These are phyloP conservation scores for Pelecanus crispus DNA, from an alignment of 2,113 vertebrate genomes.

Conservation along the genomic window DNA sequence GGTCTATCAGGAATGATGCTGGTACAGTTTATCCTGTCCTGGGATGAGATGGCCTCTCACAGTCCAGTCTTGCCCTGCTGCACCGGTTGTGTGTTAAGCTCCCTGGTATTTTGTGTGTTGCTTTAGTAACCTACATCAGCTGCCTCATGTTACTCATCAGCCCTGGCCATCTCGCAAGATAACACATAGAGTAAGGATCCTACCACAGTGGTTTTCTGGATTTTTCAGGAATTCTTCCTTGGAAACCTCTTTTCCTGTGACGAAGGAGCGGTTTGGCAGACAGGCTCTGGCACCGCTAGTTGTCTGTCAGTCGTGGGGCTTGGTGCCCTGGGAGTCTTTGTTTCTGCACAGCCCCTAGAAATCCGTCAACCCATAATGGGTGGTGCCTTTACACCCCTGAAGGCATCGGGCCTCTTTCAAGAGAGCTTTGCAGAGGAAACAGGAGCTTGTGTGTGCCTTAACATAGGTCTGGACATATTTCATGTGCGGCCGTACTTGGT, in stretches of 20 bases:
- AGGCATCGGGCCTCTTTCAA: background rate
- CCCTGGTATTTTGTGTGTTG: background rate
- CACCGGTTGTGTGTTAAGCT: background rate
- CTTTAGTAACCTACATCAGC: background rate
- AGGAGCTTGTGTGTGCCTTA: background rate
- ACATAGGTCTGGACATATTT: background rate
- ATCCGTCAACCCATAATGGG: background rate
- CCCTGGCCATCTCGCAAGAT: background rate
- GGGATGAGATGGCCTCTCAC: background rate
- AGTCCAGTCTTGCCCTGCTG: rapidly evolving
- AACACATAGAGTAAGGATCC: background rate
- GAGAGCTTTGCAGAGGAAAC: background rate
- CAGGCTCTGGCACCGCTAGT: background rate
- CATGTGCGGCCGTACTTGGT: rapidly evolving
- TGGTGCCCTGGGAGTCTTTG: background rate
- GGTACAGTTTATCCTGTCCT: background rate
- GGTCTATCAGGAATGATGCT: background rate
- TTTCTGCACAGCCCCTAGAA: background rate
- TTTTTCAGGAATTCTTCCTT: background rate
- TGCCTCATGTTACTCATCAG: background rate
- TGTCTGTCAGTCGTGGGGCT: background rate
- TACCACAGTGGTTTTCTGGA: background rate
- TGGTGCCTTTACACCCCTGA: background rate
- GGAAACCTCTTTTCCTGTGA: background rate
- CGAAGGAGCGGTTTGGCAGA: background rate